Percentiles rank a stretch among this genome's conserved stretches.
Conservation (phyloP, 2,113 vertebrate species). For the Oceanites oceanicus region DNA sequence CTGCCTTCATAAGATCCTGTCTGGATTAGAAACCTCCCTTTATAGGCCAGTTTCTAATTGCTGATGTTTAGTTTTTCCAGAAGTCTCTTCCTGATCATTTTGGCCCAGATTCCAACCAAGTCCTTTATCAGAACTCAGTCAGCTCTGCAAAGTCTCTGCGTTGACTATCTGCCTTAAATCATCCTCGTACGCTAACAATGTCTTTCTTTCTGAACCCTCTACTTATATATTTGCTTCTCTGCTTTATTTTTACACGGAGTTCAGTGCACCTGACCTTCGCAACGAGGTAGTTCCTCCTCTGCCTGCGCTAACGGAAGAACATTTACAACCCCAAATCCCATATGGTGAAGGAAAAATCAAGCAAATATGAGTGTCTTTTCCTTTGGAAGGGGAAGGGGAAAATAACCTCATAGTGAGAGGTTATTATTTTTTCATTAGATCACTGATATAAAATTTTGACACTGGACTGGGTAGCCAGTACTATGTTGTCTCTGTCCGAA, state of each 20-base stretch:
- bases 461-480: neutral
- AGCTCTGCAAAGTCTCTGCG: neutral
- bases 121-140: neutral
- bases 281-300: neutral
- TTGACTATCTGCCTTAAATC: neutral
- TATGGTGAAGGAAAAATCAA: neutral
- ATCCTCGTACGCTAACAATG: neutral
- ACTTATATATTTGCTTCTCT: neutral
- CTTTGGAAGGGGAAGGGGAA: neutral
- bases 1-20: neutral
- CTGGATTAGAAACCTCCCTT: neutral
- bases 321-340: neutral
- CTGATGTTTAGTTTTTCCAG: neutral
- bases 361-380: neutral
- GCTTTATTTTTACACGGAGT: neutral
- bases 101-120: neutral
- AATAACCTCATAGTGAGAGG: neutral
- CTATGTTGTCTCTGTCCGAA: neutral
- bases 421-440: neutral
- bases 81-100: neutral
- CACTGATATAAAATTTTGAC: neutral
- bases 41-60: neutral
- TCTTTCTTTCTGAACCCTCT: neutral
- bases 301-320: neutral
- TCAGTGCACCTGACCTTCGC: neutral